Conservation (phyloP, 2,888 invertebrate species). For the Andrena fulva region DNA sequence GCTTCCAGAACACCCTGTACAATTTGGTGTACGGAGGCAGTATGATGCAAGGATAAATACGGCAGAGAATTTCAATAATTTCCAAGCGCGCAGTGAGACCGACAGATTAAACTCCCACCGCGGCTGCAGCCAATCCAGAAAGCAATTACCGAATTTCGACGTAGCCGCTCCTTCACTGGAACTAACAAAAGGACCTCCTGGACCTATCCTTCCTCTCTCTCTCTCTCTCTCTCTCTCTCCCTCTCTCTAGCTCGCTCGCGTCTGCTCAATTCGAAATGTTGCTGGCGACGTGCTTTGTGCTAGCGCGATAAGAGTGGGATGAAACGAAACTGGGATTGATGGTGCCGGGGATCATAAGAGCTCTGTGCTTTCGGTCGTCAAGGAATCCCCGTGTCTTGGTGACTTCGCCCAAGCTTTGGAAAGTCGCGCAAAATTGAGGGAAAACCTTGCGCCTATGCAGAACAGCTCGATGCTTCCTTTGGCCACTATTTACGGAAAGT, state of each 20-base stretch:
- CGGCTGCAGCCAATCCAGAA: conserved; percentile 76
- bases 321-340: conserved; percentile 58
- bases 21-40: background rate
- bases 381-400: background rate
- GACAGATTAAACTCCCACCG: conserved; percentile 71
- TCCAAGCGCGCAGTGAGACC: conserved; percentile 58
- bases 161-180: conserved; percentile 61
- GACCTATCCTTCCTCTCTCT: conserved; percentile 28
- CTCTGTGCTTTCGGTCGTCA: background rate
- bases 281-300: conserved; percentile 56
- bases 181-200: conserved; percentile 70
- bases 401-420: background rate
- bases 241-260: conserved; percentile 15
- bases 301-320: conserved; percentile 63
- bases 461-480: no score
- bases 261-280: conserved; percentile 59
- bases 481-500: no score
- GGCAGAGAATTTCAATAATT: conserved; percentile 53
- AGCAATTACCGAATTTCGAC: conserved; percentile 80
- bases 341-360: conserved; percentile 36
- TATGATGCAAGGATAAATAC: conserved; percentile 1
- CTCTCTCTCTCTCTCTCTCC: background rate
- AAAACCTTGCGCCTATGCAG: background rate
- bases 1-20: background rate
- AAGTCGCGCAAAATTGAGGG: background rate